Evolutionary conservation across 2,888 invertebrate genomes (phyloP).

Genomic region (Phortica okadai): DNA sequence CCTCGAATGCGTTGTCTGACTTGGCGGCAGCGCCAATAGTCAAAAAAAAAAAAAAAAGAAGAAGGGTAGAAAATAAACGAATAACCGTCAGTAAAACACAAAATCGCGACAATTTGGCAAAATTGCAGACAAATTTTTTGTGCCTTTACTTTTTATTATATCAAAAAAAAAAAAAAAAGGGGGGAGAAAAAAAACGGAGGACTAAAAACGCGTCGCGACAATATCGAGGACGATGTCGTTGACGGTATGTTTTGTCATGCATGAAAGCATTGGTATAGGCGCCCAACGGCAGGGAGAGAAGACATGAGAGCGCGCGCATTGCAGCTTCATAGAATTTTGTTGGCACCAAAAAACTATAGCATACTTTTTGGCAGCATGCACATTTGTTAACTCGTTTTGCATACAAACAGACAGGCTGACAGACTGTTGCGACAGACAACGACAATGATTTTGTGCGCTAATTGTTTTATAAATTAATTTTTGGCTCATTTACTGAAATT

Average conservation of each 20-base stretch:
- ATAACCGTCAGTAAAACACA: not conserved
- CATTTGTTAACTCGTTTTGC: not conserved
- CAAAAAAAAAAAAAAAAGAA: slow-evolving; percentile 46
- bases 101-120: slow-evolving; percentile 31
- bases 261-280: not conserved
- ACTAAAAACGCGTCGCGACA: not conserved
- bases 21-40: slow-evolving; percentile 28
- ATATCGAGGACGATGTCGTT: not conserved
- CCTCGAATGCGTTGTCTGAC: not conserved
- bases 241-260: not conserved
- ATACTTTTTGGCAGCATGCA: slow-evolving; percentile 49
- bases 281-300: not conserved
- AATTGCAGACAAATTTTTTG: slow-evolving; percentile 17
- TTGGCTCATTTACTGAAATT: slow-evolving; percentile 33
- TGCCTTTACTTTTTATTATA: slow-evolving; percentile 17
- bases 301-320: slow-evolving; percentile 19
- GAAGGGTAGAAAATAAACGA: not conserved
- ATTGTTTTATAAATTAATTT: slow-evolving; percentile 50
- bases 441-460: slow-evolving; percentile 39
- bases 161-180: slow-evolving; percentile 23
- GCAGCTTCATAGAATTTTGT: slow-evolving; percentile 54
- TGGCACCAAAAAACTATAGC: slow-evolving; percentile 32
- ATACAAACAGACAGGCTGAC: not conserved
- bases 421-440: not conserved
- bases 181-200: slow-evolving; percentile 2